These are phyloP conservation scores for Cricetomys ansorgei DNA, from an alignment of 2,113 vertebrate species.

Conservation along the genomic window DNA sequence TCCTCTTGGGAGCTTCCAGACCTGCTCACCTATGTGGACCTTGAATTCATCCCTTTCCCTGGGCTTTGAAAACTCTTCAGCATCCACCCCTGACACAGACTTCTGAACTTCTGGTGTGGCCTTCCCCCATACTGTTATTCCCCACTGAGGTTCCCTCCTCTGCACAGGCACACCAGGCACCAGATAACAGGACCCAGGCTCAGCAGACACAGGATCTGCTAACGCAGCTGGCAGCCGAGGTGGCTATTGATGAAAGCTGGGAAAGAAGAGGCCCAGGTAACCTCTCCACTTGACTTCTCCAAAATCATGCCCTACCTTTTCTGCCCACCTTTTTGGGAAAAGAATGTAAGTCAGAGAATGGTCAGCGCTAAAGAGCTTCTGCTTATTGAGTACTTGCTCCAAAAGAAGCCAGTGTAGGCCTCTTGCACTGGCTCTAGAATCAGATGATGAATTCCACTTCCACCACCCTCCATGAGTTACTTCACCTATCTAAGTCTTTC, in stretches of 20 bases:
- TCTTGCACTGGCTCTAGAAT: background rate
- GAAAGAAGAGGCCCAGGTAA: slow-evolving; percentile 82
- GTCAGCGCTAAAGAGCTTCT: background rate
- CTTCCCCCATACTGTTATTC: background rate
- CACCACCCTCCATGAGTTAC: background rate
- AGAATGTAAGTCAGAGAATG: slow-evolving; percentile 7
- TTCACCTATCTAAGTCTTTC: background rate
- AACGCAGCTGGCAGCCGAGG: slow-evolving; percentile 92
- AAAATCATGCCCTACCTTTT: background rate
- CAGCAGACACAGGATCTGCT: slow-evolving; percentile 93
- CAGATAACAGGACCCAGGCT: slow-evolving; percentile 90
- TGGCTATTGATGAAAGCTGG: slow-evolving; percentile 89
- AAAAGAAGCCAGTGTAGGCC: background rate
- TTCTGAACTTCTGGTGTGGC: background rate
- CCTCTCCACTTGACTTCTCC: background rate
- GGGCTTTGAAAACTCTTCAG: slow-evolving; percentile 44
- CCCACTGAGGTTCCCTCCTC: slow-evolving; percentile 48
- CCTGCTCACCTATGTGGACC: background rate
- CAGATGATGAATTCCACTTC: background rate
- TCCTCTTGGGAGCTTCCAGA: background rate
- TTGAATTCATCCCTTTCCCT: background rate
- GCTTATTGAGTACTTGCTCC: slow-evolving; percentile 11
- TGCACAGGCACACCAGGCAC: slow-evolving; percentile 89
- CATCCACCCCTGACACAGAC: background rate
- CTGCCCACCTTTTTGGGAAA: background rate